Conservation (phyloP, 2,113 vertebrate species). For the Neotoma lepida region DNA sequence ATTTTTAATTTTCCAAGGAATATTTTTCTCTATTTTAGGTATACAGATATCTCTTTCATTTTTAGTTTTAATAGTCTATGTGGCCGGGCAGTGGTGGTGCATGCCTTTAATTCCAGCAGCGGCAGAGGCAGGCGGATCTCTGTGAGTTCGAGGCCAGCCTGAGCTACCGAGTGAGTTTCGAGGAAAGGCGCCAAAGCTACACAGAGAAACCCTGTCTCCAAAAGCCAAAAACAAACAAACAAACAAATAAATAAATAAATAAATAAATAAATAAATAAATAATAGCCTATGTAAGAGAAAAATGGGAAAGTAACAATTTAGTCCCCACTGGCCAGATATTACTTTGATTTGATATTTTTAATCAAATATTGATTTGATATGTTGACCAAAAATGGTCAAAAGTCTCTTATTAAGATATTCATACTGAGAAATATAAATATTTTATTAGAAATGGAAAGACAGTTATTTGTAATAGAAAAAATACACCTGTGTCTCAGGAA, state of each 20-base stretch:
- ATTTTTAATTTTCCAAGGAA: constrained; percentile 8
- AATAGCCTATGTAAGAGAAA: constrained; percentile 48
- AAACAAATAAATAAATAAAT: too few relatives aligned
- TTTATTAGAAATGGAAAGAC: background rate
- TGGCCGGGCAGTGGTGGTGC: too few relatives aligned
- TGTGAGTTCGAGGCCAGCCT: too few relatives aligned
- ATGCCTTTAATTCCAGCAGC: too few relatives aligned
- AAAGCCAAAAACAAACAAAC: too few relatives aligned
- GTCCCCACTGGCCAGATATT: background rate
- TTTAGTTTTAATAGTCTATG: constrained; percentile 56
- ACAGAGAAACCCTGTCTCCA: too few relatives aligned
- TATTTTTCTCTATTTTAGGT: constrained; percentile 11
- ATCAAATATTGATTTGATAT: background rate
- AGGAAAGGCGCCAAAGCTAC: too few relatives aligned
- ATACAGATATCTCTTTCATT: background rate
- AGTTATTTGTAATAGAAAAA: background rate
- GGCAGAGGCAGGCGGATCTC: too few relatives aligned
- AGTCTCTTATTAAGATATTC: background rate
- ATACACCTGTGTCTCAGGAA: background rate
- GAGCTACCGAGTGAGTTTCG: too few relatives aligned
- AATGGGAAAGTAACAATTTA: background rate
- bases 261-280: too few relatives aligned
- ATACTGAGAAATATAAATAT: background rate
- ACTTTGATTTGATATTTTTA: constrained; percentile 46
- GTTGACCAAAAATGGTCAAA: constrained; percentile 9